These are phyloP conservation scores for Brachionus angularis DNA, from an alignment of 1,140 invertebrate species.

Conservation along the genomic window DNA sequence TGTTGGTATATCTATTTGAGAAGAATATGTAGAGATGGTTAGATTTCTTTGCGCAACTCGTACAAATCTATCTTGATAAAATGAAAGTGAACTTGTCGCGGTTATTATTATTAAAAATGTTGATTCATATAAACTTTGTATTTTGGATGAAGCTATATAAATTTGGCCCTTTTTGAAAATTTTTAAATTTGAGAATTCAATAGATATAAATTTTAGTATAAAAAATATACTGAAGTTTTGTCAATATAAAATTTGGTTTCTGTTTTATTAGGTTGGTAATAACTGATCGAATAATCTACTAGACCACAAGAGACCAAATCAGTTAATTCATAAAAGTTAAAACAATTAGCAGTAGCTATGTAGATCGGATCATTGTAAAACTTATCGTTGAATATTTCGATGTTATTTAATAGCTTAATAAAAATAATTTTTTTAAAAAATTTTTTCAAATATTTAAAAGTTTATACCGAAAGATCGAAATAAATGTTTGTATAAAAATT, in stretches of 20 bases:
- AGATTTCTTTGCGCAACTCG: background rate
- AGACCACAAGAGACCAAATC: background rate
- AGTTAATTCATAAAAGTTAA: constrained; percentile 2
- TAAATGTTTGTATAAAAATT: constrained; percentile 26
- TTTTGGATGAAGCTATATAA: too few relatives aligned
- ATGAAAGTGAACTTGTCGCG: background rate
- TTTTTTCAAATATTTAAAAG: background rate
- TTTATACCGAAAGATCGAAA: background rate
- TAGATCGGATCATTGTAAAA: constrained; percentile 17
- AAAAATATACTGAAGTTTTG: constrained; percentile 14
- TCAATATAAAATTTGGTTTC: background rate
- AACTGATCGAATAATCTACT: constrained; percentile 9
- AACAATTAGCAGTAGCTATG: background rate
- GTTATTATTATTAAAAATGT: background rate
- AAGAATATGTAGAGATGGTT: background rate
- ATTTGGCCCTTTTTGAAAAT: background rate
- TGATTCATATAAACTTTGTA: too few relatives aligned
- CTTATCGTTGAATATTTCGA: background rate
- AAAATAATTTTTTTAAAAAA: background rate
- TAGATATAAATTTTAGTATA: background rate
- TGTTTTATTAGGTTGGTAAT: background rate
- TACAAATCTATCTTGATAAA: background rate
- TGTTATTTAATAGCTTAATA: background rate
- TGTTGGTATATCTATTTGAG: background rate
- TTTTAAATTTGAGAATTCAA: background rate